Evolutionary conservation across 2,888 invertebrate species (phyloP).

Genomic region (Ptychoptera contaminata): DNA sequence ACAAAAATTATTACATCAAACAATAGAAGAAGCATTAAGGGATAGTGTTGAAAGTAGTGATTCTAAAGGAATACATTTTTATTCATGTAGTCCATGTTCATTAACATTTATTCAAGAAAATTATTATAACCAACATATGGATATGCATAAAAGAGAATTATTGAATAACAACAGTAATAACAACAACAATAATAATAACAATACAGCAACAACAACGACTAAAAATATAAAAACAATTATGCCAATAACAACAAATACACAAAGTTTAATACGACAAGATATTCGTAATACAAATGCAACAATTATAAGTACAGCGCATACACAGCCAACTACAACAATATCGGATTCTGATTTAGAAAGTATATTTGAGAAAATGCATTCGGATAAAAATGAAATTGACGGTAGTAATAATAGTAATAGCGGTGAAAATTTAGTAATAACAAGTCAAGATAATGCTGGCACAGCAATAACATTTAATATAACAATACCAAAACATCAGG

Average conservation of each 20-base stretch:
- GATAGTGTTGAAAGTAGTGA: conserved; percentile 14
- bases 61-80: conserved; percentile 27
- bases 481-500: conserved; percentile 24
- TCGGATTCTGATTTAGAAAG: conserved; percentile 30
- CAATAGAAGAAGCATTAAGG: conserved; percentile 31
- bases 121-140: conserved; percentile 32
- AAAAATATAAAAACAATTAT: neutral
- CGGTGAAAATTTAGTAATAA: conserved; percentile 24
- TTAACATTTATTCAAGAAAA: conserved; percentile 32
- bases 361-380: conserved; percentile 32
- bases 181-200: too few species aligned
- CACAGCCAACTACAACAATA: conserved; percentile 14
- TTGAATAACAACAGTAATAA: neutral
- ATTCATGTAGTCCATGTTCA: conserved; percentile 31
- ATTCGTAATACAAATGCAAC: conserved; percentile 17
- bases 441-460: conserved; percentile 29
- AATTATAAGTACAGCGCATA: conserved; percentile 7
- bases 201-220: neutral
- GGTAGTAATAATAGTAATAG: conserved; percentile 9
- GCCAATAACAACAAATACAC: conserved; percentile 7
- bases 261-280: conserved; percentile 13
- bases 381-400: conserved; percentile 27
- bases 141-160: conserved; percentile 20
- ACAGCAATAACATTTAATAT: conserved; percentile 31
- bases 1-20: conserved; percentile 30